Base-by-base conservation (phyloP, 1,140 invertebrate genomes). In the Watersipora subatra region DNA sequence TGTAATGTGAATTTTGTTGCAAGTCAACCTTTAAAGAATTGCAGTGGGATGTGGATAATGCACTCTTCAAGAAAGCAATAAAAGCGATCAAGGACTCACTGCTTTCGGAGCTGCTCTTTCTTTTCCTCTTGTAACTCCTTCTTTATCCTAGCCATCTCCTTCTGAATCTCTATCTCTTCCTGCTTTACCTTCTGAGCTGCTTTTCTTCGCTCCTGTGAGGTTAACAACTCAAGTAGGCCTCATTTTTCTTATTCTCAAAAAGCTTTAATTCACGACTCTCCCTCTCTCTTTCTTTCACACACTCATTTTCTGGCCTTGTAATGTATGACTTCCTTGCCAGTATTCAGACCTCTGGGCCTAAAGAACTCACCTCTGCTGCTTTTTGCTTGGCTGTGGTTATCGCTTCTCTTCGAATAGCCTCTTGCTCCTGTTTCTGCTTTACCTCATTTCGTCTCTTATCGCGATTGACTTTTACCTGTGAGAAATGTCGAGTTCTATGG, bases 61-160 rank as follows among this genome's bases (percentile, higher is more conserved):
- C n/a, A n/a, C n/a, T n/a, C n/a, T n/a, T n/a, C n/a, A n/a, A n/a
- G n/a, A n/a, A n/a, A n/a, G n/a, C n/a, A n/a, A n/a, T n/a, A n/a
- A n/a, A n/a, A n/a, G n/a, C n/a, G n/a, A n/a, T n/a, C n/a, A n/a
- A n/a, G n/a, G n/a, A 71, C 26, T 66, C 66, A 69, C 34, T 69
- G 58, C 15, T 66, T 30, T n/a, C 70, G 46, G 1, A 64, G 22
- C 25, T 68, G 64, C 28, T 70, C 65, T 65, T 65, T 59, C 64
- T 70, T 68, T 63, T 75, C 70, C 46, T 68, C 58, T 65, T 56
- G 68, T 74, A 80, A 76, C 64, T 79, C 72, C 69, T 75, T 75
- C 15, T 76, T 68, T 17, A 80, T 74, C 27, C 66, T 71, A 1
- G 72, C 69, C 73, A 78, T 79, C 66, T 79, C 75, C 68, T 74